Evolutionary conservation across 2,797 vertebrate species (phyloP).

Genomic region (Parambassis ranga): DNA sequence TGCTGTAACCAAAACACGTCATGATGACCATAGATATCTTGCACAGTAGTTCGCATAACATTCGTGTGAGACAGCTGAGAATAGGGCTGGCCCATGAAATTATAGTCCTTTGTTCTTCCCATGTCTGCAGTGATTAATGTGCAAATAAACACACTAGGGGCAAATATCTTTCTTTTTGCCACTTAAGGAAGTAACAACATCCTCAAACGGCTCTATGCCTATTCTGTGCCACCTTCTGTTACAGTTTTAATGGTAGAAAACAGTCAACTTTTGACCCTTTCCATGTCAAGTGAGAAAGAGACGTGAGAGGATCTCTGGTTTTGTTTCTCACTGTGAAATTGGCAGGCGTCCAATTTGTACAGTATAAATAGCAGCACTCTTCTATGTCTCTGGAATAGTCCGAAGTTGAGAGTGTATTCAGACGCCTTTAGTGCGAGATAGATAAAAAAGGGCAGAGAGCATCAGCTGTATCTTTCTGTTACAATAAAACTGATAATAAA

Average conservation of each 20-base stretch:
- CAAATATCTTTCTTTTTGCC: constrained; percentile 18
- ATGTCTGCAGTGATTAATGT: constrained; percentile 28
- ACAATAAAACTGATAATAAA: neutral
- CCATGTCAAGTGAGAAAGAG: neutral
- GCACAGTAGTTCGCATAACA: too few species aligned
- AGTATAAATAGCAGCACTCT: constrained; percentile 33
- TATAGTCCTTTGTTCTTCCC: constrained; percentile 19
- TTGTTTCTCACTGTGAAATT: constrained; percentile 10
- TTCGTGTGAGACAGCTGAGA: neutral
- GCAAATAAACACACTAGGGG: constrained; percentile 20
- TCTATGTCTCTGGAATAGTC: constrained; percentile 1
- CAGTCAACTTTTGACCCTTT: constrained; percentile 14
- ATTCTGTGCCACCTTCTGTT: constrained; percentile 8
- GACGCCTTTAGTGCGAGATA: constrained; percentile 1
- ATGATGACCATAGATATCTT: too few species aligned
- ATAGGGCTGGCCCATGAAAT: neutral
- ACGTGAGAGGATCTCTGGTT: constrained; percentile 7
- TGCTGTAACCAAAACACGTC: too few species aligned
- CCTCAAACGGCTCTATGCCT: neutral
- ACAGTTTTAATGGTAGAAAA: constrained; percentile 12
- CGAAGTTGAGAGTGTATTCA: neutral
- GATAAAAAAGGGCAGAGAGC: neutral
- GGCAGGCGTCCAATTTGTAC: constrained; percentile 21
- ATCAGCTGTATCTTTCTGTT: constrained; percentile 1
- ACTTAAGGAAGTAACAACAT: constrained; percentile 31